Conservation (phyloP, 2,113 vertebrate genomes). For the Eulemur rufifrons region DNA sequence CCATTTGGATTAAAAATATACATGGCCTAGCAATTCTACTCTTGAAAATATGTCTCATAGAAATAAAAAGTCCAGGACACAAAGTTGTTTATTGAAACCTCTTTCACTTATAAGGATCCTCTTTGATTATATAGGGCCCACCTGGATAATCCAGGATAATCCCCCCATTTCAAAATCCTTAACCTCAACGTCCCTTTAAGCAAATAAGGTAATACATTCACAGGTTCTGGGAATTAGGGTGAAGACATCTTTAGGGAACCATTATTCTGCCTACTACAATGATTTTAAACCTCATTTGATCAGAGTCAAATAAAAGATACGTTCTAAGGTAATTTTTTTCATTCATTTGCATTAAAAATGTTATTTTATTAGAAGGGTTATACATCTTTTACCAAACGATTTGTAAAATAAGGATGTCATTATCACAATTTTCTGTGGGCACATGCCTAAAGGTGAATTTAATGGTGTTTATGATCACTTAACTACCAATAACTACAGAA, state of each 20-base stretch:
- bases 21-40: background rate
- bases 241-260: background rate
- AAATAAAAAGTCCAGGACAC: background rate
- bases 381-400: background rate
- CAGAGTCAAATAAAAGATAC: background rate
- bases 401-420: background rate
- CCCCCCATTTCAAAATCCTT: background rate
- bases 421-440: background rate
- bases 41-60: background rate
- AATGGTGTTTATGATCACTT: background rate
- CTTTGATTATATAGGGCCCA: background rate
- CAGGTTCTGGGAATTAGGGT: background rate
- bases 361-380: background rate
- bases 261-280: background rate
- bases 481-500: background rate
- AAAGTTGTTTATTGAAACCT: background rate
- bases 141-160: background rate
- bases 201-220: too few relatives aligned
- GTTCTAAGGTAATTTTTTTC: background rate
- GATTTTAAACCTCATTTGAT: background rate
- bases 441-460: background rate
- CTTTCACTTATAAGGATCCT: background rate
- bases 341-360: background rate
- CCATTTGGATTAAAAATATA: background rate
- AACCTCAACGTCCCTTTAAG: background rate